Conservation (phyloP, 2,888 invertebrate genomes). For the Corbicula japonica region DNA sequence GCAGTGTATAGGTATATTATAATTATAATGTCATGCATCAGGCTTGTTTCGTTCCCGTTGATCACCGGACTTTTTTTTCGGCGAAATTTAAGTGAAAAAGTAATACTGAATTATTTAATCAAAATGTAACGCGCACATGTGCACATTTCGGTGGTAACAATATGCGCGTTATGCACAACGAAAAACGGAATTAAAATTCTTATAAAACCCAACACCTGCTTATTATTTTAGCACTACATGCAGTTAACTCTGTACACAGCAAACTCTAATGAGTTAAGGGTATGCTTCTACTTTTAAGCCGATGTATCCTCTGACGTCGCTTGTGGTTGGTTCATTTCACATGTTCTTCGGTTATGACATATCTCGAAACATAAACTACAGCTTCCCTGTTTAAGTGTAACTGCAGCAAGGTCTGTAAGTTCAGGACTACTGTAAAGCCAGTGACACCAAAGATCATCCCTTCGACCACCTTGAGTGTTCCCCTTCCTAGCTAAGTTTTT, state of each 20-base stretch:
- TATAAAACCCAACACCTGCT: not conserved
- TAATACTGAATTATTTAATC: no score
- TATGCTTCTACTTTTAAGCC: no score
- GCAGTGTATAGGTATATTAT: no score
- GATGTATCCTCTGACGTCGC: no score
- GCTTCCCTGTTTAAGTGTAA: slow-evolving; percentile 5
- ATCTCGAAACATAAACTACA: not conserved
- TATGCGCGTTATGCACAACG: not conserved
- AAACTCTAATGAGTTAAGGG: not conserved
- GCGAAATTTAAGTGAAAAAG: no score
- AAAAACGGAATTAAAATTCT: not conserved
- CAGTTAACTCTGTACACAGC: not conserved
- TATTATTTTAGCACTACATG: not conserved
- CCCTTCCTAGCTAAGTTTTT: slow-evolving; percentile 15
- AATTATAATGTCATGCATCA: no score
- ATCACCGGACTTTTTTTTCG: no score
- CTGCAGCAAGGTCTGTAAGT: not conserved
- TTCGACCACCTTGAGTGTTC: not conserved
- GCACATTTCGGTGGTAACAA: not conserved
- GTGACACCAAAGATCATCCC: slow-evolving; percentile 3
- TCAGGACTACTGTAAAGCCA: slow-evolving; percentile 14
- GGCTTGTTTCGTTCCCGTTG: no score
- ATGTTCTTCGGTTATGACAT: slow-evolving; percentile 4
- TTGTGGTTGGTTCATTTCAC: no score
- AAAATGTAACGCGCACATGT: no score